Base-by-base conservation (phyloP, 1,140 invertebrate genomes). In the Micrasema longulum region DNA sequence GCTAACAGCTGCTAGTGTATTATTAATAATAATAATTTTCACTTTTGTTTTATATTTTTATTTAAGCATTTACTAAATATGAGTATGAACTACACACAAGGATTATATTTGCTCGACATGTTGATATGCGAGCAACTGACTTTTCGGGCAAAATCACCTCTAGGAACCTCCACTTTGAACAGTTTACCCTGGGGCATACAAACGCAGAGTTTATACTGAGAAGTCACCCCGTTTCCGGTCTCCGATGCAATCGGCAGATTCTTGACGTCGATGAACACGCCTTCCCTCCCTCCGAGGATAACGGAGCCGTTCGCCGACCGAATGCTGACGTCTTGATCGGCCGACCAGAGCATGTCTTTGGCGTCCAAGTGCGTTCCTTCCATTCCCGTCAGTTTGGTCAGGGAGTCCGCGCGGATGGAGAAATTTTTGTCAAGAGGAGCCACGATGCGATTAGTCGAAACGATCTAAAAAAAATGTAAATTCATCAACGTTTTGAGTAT, bases 111-210 rank as follows among this genome's bases (percentile, higher is more conserved):
- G 1, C 87, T 81, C 0, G 83, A 87, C 79, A 85, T 84, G 71
- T 87, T 90, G 22, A 91, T 85, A 80, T 89, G 88, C 11, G 89
- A 87, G 76, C 91, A 93, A 23, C 87, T 89, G 6, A 89, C 85
- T 69, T 84, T 85, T 53, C 85, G 84, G 1, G 75, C 77, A 75
- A 81, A 87, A 48, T 79, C 80, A 14, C 85, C 88, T 2, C 81
- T 84, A 11, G 88, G 87, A 2, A 92, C 87, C 0, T 91, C 89
- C 2, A 96, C 87, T 71, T 89, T 87, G 77, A 95, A 96, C 6
- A 96, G 79, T 77, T 91, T 93, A 0, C 94, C 94, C 69, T 91
- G 86, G 0, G 94, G 93, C 93, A 95, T 95, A 77, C 94, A 96
- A 1, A 95, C 89, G 72, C 94, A 96, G 1, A 96, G 85, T 83